Base-by-base conservation (phyloP, 1,140 invertebrate genomes). In the Solenopsis invicta region DNA sequence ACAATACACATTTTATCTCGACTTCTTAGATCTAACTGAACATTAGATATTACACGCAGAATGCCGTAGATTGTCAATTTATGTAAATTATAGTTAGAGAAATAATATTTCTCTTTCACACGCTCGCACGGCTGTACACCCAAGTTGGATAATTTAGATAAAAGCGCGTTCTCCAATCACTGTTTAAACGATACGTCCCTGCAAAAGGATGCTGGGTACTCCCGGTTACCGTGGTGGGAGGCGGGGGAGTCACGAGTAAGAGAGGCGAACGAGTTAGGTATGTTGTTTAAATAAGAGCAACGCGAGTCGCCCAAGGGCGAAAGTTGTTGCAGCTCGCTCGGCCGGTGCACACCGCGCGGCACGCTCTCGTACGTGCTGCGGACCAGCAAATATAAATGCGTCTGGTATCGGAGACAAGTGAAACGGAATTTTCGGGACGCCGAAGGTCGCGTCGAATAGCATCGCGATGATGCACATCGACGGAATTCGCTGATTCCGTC, bases 261-360 rank as follows among this genome's bases (percentile, higher is more conserved):
- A 90, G 91, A 92, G 88, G 92, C 92, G 92, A 94, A 92, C 93
- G 91, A 93, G 94, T 93, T 94, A 92, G 93, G 94, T 94, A 94
- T 94, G 94, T 93, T 94, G 93, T 94, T 94, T 94, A 94, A 95
- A 95, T 94, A 95, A 95, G 94, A 95, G 93, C 94, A 95, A 93
- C 86, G 90, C 90, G 92, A 95, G 76, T 86, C 85, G 86, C 77
- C 92, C 94, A 95, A 95, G 94, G 94, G 94, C 94, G 93, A 94
- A 94, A 94, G 94, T 95, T 93, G 91, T 92, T 93, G 91, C 91
- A 82, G 88, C 91, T 87, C 84, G 89, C 86, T 74, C 72, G 71
- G 76, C 81, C 29, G 88, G 85, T 88, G 91, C 87, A 89, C 77
- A 86, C 85, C 84, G 88, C 72, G 81, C 78, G 86, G 86, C 87